phyloP scores from a whole-genome alignment of 23 tunicate species.

The Botrylloides violaceus region DNA sequence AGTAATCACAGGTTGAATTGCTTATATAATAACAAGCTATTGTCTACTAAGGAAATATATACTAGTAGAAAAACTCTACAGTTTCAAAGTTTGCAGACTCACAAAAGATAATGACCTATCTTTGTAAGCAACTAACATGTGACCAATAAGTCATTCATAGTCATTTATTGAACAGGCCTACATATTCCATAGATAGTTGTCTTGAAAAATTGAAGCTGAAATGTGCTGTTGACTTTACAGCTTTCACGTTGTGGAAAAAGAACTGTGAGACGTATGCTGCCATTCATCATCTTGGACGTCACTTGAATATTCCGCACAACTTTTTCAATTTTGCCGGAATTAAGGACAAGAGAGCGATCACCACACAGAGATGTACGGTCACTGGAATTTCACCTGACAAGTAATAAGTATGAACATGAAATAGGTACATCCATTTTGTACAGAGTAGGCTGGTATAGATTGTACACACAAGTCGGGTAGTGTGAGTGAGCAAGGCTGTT shows the following conservation, averaged over 20 bases:
- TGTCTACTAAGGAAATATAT: background rate
- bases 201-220: too few species aligned
- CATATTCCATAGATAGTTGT: too few species aligned
- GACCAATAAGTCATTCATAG: too few species aligned
- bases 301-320: conserved; percentile 15
- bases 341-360: conserved; percentile 56
- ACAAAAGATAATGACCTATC: background rate
- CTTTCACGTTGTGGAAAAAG: conserved; percentile 30
- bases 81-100: background rate
- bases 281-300: conserved; percentile 21
- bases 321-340: conserved; percentile 45
- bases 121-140: too few species aligned
- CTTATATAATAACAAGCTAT: background rate
- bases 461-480: too few species aligned
- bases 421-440: too few species aligned
- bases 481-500: too few species aligned
- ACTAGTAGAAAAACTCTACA: background rate
- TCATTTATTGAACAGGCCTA: too few species aligned
- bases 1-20: background rate
- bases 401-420: conserved; percentile 9
- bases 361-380: conserved; percentile 39
- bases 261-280: conserved; percentile 41
- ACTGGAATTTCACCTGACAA: conserved; percentile 16
- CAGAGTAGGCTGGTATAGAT: too few species aligned
- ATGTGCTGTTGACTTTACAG: conserved; percentile 1